Evolutionary conservation across 2,113 vertebrate species (phyloP), one percentile per base, ranked within the genome.

Genomic region (Alexandromys fortis): DNA sequence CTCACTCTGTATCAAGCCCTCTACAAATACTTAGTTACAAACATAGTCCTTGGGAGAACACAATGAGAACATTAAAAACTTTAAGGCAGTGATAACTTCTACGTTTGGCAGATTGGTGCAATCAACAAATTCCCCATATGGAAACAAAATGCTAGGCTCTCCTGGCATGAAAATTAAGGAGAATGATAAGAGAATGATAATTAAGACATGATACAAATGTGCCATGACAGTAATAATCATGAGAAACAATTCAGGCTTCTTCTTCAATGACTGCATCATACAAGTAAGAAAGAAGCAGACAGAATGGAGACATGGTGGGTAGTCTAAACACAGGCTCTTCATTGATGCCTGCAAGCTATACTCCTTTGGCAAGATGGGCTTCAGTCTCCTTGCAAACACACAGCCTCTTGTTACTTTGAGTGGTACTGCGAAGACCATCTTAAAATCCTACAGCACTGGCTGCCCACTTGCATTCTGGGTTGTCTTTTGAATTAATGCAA

Each of bases 81-180:
- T 55, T n/a, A 94, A 91, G 14, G 6, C 14, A 95, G 52, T 21
- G 68, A 67, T 81, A 81, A 78, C 63, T 94, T 96, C 38, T 82
- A 78, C 28, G 38, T 79, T 33, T 24, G 22, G 22, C 7, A 81
- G 4, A 75, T 73, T 86, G 35, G 4, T 86, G 47, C 47, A 47
- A 63, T 67, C 79, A 14, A 24, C 35, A 26, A 22, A 95, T n/a
- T 89, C 72, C 30, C 8, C 30, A 47, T 93, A 24, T 90, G 79
- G 30, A 96, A 94, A 91, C 67, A 94, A 94, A 93, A 79, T 86
- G 12, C 38, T 93, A 22, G 96, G 26, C 8, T 91, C 70, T 89
- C 7, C 5, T 82, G 68, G 35, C 26, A 85, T 3, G 30, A 88
- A 68, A 92, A 81, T 35, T 67, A 65, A 86, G 42, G 8, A 88